These are phyloP conservation scores for Xiphophorus hellerii DNA, from an alignment of 2,113 vertebrate genomes.

Conservation along the genomic window DNA sequence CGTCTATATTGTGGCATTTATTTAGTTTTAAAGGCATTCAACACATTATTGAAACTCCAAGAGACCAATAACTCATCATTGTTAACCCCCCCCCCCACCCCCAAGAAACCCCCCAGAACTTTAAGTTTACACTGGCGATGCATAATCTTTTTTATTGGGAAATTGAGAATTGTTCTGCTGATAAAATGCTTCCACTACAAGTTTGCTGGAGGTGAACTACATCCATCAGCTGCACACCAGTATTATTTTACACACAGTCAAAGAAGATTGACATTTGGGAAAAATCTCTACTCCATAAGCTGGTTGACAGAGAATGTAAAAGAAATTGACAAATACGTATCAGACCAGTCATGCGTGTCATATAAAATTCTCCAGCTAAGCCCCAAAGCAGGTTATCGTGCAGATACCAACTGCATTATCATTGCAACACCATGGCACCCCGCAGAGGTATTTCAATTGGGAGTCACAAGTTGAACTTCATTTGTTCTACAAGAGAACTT, in stretches of 20 bases:
- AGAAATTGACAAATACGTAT: background rate
- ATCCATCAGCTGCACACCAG: conserved; percentile 6
- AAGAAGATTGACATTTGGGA: background rate
- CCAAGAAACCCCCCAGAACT: background rate
- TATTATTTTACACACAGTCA: conserved; percentile 3
- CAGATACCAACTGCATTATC: background rate
- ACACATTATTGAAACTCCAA: background rate
- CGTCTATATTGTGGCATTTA: background rate
- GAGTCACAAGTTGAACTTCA: conserved; percentile 45
- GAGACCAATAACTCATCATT: background rate
- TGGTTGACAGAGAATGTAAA: background rate
- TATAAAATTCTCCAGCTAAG: background rate
- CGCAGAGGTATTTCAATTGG: conserved; percentile 23
- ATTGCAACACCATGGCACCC: background rate
- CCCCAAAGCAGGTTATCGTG: too few species aligned
- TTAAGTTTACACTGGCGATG: background rate
- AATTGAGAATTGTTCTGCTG: background rate
- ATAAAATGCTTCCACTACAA: background rate
- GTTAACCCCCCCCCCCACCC: background rate
- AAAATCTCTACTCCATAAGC: conserved; percentile 1
- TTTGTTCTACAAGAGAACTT: conserved; percentile 57
- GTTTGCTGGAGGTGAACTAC: conserved; percentile 6
- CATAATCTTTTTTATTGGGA: background rate
- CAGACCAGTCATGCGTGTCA: background rate
- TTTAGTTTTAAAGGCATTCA: background rate